Base-by-base conservation (phyloP, 2,888 invertebrate species). In the Pheosia gnoma region DNA sequence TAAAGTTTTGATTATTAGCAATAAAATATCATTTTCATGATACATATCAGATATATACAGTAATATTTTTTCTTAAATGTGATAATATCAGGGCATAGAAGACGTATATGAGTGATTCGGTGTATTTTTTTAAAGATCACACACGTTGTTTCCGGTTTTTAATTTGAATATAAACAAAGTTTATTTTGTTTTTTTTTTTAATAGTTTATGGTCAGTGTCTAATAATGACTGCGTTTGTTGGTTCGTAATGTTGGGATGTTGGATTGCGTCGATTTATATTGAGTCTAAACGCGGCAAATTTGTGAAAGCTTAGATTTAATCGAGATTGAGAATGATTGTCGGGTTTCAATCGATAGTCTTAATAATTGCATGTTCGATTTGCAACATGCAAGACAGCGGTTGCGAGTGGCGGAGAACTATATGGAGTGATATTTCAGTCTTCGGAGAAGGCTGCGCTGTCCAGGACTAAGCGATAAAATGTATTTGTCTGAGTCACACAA, bases 71-170 rank as follows among this genome's bases (percentile, higher is more conserved):
- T 75, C 57, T 68, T 79, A 77, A 86, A 85, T 61, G 82, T 81
- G 87, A 88, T 88, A 78, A 81, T 85, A 89, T 88, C 88, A 72
- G 75, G 73, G 78, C 81, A 80, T 79, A 79, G 80, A 80, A 77
- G 72, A 80, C 74, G 80, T 73, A 81, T 85, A 80, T 76, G 79
- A 77, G 66, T 71, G 72, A 71, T 71, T 71, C 74, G 72, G 70
- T 75, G 71, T 74, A 75, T 78, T 79, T 74, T 73, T 65, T 67
- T 53, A 64, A 71, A 68, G 88, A 87, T 81, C 90, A 81, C 91
- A 88, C 91, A 91, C 90, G 90, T 78, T 43, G 91, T 81, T 89
- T 89, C 89, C 87, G 88, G 84, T 75, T 74, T 69, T 71, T 75
- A 75, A 82, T 78, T 76, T 77, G 72, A 72, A 72, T 77, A 77